Evolutionary conservation across 1,140 invertebrate species (phyloP), one percentile per base, ranked within the genome.

Genomic region (Choristoneura fumiferana): DNA sequence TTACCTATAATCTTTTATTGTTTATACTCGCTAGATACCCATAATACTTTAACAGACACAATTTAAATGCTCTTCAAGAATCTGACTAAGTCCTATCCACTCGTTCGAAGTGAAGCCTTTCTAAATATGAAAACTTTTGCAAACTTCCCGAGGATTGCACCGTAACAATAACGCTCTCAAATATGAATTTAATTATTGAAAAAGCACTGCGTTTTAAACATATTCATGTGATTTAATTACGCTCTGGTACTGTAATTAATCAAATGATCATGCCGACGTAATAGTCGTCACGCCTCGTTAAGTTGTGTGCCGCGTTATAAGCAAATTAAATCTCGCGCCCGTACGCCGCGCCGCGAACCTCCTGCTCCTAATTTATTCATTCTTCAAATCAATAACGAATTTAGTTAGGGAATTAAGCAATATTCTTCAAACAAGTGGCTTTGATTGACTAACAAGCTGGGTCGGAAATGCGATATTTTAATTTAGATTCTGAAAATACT

Each of bases 251-350:
- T 15, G 43, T 33, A 49, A 49, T 49, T 29, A 49, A 49, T 49
- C 43, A 49, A 49, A 49, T 49, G 18, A 49, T 49, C 43, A 49
- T 33, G 17, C 43, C 18, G 18, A 49, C 43, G 43, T 49, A 49
- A 49, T 49, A 49, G 22, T 49, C 43, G 12, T 49, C 43, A 49
- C 43, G 22, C 17, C 43, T 49, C 43, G 43, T 49, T 49, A 49
- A n/a, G 12, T 6, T 49, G 43, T 49, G 43, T 49, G 43, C 43
- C 43, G 43, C 43, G 18, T 49, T 49, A 15, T 45, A 18, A 49
- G 43, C 43, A 49, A 49, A 49, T 33, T 5, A 45, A 45, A 49
- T 49, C 43, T 49, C 43, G n/a, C 43, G 22, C 43, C 18, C 22
- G 12, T 22, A 17, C 43, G 5, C 17, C 43, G n/a, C 2, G 6